Evolutionary conservation across 2,113 vertebrate species (phyloP), one percentile per base, ranked within the genome.

Genomic region (Fregetta grallaria): DNA sequence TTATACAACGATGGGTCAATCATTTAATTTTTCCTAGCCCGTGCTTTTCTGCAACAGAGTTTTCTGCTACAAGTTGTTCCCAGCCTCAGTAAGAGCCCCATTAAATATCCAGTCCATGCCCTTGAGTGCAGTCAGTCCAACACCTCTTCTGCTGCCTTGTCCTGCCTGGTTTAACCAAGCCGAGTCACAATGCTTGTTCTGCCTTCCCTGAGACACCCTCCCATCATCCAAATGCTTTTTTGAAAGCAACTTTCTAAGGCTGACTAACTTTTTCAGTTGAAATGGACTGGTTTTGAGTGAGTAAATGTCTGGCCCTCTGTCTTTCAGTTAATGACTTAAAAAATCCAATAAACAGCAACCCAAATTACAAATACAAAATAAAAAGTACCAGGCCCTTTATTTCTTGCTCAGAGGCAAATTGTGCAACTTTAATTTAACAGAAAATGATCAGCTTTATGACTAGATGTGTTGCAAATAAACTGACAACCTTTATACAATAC

Each of bases 381-480:
- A 81, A 79, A 90, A 80, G 81, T 40, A 83, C 32, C 52, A 80
- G 40, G 17, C 25, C 56, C 59, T 91, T 94, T 90, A 86, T 90
- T 95, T 94, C 81, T 91, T 90, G 73, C 92, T 97, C 89, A 83
- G 81, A 95, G 92, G 89, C 74, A 95, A 95, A 90, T 70, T 70
- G 83, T 79, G 66, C 65, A 75, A 75, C 77, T 94, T 95, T 95
- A 97, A 93, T 96, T 94, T 91, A 92, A 96, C 67, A 93, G 81
- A 92, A 95, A 90, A 91, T 96, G 13, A 95, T 94, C 87, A 83
- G 42, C 66, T 94, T 82, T 94, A 83, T 92, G 77, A 90, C 87
- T 94, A 86, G 84, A 83, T 67, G 77, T 90, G 89, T 91, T 92
- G 86, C 91, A 97, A 94, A 94, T 95, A 94, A 95, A 97, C 80